Conservation (phyloP, 2,888 invertebrate genomes). For the Sarcophaga variegata region DNA sequence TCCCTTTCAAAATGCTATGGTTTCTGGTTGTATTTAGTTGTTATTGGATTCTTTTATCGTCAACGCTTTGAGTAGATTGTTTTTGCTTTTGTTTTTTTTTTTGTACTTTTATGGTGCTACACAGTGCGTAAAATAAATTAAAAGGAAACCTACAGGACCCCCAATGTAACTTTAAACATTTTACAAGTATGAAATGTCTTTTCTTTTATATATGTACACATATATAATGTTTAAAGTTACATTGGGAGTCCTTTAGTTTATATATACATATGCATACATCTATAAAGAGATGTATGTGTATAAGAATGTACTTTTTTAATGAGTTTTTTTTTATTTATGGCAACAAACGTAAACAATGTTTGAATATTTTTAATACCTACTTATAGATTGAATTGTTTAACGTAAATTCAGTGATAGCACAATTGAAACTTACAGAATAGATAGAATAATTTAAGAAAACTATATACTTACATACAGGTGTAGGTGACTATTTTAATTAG, state of each 20-base stretch:
- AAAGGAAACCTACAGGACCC: neutral
- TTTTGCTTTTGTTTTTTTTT: neutral
- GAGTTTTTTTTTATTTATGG: conserved; percentile 62
- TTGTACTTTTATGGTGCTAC: conserved; percentile 36
- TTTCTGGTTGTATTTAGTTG: conserved; percentile 18
- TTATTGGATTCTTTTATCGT: conserved; percentile 27
- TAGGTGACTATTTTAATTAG: conserved; percentile 25
- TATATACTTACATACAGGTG: too few relatives aligned
- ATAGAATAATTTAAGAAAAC: too few relatives aligned
- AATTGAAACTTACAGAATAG: too few relatives aligned
- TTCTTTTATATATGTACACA: neutral
- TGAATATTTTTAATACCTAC: conserved; percentile 21
- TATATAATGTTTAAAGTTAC: too few relatives aligned
- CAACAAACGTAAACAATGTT: conserved; percentile 28
- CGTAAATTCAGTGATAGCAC: too few relatives aligned
- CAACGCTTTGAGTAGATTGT: conserved; percentile 26
- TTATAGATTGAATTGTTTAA: conserved; percentile 34
- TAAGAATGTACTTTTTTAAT: conserved; percentile 44
- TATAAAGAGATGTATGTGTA: neutral
- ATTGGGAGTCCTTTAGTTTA: too few relatives aligned
- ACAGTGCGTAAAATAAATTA: conserved; percentile 53
- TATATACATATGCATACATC: neutral
- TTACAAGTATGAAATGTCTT: neutral
- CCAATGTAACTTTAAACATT: neutral
- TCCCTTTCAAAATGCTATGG: neutral